These are phyloP conservation scores for Neodon shergylaensis DNA, from an alignment of 2,113 vertebrate genomes.

Conservation along the genomic window DNA sequence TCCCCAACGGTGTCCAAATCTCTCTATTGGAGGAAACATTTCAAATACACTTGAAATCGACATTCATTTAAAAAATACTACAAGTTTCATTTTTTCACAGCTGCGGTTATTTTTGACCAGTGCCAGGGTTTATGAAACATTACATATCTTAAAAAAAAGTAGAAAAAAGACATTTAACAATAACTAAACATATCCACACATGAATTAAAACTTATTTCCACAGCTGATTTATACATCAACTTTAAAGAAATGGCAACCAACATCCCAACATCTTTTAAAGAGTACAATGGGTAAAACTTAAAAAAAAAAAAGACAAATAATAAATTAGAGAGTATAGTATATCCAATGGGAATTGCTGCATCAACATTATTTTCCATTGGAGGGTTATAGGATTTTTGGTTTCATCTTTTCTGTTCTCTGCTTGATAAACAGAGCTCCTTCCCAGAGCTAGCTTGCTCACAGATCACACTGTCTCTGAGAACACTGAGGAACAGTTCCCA, in stretches of 20 bases:
- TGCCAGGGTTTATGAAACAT: slow-evolving; percentile 84
- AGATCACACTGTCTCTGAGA: slow-evolving; percentile 50
- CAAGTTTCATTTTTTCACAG: slow-evolving; percentile 87
- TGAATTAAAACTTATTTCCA: slow-evolving; percentile 81
- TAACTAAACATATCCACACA: slow-evolving; percentile 77
- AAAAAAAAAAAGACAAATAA: slow-evolving; percentile 68
- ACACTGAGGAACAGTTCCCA: slow-evolving; percentile 44
- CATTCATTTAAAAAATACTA: slow-evolving; percentile 94
- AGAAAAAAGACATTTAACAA: slow-evolving; percentile 79
- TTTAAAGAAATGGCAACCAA: slow-evolving; percentile 68
- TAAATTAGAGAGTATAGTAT: slow-evolving; percentile 75
- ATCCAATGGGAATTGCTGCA: slow-evolving; percentile 72
- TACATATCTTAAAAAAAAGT: slow-evolving; percentile 80
- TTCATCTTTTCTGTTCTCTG: slow-evolving; percentile 72
- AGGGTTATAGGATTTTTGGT: slow-evolving; percentile 76
- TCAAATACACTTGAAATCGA: slow-evolving; percentile 90
- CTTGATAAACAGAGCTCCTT: slow-evolving; percentile 45
- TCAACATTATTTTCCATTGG: slow-evolving; percentile 71
- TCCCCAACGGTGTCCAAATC: slow-evolving; percentile 83
- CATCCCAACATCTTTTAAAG: slow-evolving; percentile 70
- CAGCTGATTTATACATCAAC: slow-evolving; percentile 77
- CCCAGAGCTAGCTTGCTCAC: slow-evolving; percentile 51
- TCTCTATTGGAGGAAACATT: slow-evolving; percentile 89
- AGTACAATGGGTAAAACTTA: slow-evolving; percentile 71
- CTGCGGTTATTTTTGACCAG: slow-evolving; percentile 84